phyloP scores from a whole-genome alignment of 2,888 invertebrate genomes.

The Rhyacophila evoluta region DNA sequence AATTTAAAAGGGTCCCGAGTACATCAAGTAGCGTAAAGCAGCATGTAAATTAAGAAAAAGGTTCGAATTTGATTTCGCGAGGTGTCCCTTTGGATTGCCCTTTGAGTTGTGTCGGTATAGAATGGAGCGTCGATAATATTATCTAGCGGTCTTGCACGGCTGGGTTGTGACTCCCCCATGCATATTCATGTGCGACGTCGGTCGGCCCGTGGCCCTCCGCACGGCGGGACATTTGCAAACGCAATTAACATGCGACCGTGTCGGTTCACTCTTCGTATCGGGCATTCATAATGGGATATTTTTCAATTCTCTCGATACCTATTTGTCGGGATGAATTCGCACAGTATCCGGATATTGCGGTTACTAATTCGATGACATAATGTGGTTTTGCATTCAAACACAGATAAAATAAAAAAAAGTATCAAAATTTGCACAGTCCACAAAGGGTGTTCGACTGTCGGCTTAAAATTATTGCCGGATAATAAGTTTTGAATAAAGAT shows the following conservation, averaged over 20 bases:
- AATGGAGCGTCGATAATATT: slow-evolving; percentile 8
- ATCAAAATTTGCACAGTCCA: no score
- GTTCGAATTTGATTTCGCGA: not conserved
- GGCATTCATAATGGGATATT: slow-evolving; percentile 12
- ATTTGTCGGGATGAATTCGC: not conserved
- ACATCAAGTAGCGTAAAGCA: not conserved
- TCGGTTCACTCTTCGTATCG: not conserved
- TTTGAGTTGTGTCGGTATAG: not conserved
- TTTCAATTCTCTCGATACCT: slow-evolving; percentile 5
- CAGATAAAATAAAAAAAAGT: no score
- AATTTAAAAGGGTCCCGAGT: not conserved
- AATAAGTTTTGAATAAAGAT: no score
- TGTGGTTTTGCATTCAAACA: not conserved
- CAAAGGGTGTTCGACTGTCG: no score
- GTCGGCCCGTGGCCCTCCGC: not conserved
- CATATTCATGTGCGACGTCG: slow-evolving; percentile 41
- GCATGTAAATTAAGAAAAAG: not conserved
- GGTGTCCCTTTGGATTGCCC: not conserved
- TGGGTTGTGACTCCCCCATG: slow-evolving; percentile 31
- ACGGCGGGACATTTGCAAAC: slow-evolving; percentile 41
- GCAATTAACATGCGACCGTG: slow-evolving; percentile 36
- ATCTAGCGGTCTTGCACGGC: slow-evolving; percentile 25
- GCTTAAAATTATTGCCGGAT: no score
- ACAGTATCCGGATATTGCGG: not conserved
- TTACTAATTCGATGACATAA: not conserved